Evolutionary conservation across 2,797 vertebrate genomes (phyloP), one percentile per base, ranked within the genome.

Genomic region (Gadopsis marmoratus): DNA sequence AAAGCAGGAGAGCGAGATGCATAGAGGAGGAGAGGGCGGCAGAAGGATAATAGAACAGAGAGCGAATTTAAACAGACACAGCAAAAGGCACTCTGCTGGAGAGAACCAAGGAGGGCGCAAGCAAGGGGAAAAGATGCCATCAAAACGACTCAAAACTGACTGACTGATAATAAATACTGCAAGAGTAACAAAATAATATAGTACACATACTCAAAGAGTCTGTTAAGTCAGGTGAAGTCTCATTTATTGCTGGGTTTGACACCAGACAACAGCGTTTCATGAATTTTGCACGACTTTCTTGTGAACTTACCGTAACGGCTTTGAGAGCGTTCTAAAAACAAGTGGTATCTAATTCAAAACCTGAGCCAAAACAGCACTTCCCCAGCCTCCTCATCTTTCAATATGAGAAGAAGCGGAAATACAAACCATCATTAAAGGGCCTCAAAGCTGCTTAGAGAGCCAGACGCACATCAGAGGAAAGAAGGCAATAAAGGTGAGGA

Each of bases 401-500:
- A 12, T n/a, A 77, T 19, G 37, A 69, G 26, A 31, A 45, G 35
- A 23, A 64, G 16, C 19, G n/a, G 74, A 82, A 73, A 69, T 10
- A 21, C 19, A 74, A 78, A 61, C 37, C 60, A 0, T 31, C 59
- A 17, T 45, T 82, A 84, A 82, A 35, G 37, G 53, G 19, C 47
- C 3, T 71, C 3, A 26, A 50, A 72, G 74, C 67, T 62, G 48
- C 68, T 68, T 13, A 37, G 45, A 76, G 63, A 78, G 72, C 19
- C 76, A 26, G 77, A 83, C 56, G 43, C 63, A 76, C 75, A 70
- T 79, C 67, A 78, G 26, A 45, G 62, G 48, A 62, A 70, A 76
- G 37, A 33, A 74, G 33, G 69, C 80, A 67, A 45, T 75, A 50
- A 69, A 37, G 13, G 41, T 35, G 45, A 68, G 53, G 58, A 73